A percentile compares a stretch with the other conserved stretches of the same genome.
Evolutionary conservation across 2,888 invertebrate genomes (phyloP).

Genomic region (Luffia ferchaultella): DNA sequence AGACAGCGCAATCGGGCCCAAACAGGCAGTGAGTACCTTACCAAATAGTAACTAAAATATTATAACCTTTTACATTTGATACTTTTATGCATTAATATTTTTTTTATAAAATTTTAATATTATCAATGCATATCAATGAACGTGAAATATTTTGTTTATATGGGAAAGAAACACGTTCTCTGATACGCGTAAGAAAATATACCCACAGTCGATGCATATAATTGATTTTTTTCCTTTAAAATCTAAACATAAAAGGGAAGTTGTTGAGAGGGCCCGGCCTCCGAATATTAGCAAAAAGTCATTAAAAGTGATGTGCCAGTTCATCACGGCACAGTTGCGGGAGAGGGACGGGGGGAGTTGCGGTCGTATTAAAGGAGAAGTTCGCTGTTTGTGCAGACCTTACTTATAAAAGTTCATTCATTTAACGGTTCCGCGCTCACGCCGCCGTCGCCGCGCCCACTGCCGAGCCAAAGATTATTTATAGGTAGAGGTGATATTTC

Average conservation of each 20-base stretch:
- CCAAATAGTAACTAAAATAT: background rate
- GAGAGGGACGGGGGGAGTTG: constrained; percentile 9
- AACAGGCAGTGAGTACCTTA: too few relatives aligned
- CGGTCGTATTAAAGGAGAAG: background rate
- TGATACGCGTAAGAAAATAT: background rate
- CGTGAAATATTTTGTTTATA: background rate
- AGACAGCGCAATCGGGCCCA: too few relatives aligned
- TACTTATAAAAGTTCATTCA: constrained; percentile 64
- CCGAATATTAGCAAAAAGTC: constrained; percentile 64
- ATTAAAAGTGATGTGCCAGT: constrained; percentile 61
- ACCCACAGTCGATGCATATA: background rate
- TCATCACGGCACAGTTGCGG: constrained; percentile 37
- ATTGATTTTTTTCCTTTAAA: background rate
- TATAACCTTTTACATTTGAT: background rate
- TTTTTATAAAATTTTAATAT: background rate
- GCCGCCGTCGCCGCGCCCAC: constrained; percentile 8
- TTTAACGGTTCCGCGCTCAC: constrained; percentile 57
- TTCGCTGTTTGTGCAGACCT: constrained; percentile 4
- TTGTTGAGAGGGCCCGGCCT: constrained; percentile 15
- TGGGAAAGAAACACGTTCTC: background rate
- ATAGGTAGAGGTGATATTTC: too few relatives aligned
- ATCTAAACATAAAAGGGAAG: background rate
- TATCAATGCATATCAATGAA: too few relatives aligned
- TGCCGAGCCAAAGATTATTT: constrained; percentile 13
- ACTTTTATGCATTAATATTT: background rate